A percentile compares a stretch with the other conserved stretches of the same genome.
These are phyloP conservation scores for Passer domesticus DNA, from an alignment of 2,113 vertebrate genomes.

Conservation along the genomic window DNA sequence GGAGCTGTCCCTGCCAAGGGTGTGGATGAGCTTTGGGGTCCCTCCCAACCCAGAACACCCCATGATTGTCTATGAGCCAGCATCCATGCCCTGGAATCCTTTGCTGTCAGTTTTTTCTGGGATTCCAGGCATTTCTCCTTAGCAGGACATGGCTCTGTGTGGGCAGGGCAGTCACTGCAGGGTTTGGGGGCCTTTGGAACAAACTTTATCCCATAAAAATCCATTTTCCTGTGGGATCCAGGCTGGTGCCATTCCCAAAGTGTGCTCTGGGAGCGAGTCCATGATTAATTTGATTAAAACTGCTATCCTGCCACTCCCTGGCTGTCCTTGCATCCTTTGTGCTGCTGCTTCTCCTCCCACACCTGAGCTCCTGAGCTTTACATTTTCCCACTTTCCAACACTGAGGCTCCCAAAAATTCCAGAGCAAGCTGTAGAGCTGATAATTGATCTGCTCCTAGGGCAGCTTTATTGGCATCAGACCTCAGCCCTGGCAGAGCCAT, in stretches of 20 bases:
- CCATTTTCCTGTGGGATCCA: background rate
- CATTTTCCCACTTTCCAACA: background rate
- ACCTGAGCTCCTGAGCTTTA: accelerated
- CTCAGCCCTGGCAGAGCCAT: accelerated
- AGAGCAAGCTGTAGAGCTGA: background rate
- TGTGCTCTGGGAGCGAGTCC: background rate
- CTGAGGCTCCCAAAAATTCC: background rate
- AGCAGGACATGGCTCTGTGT: accelerated
- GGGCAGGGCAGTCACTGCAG: background rate
- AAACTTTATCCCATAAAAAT: background rate
- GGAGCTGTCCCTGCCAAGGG: accelerated
- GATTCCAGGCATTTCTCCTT: background rate
- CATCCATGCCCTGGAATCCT: accelerated
- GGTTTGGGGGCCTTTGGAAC: background rate
- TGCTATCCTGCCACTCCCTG: background rate
- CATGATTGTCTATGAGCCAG: accelerated
- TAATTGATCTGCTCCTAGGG: background rate
- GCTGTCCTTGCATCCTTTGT: background rate
- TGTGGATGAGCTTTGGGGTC: background rate
- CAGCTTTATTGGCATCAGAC: background rate
- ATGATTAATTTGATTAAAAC: background rate
- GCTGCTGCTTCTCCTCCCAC: background rate
- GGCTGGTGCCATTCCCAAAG: background rate
- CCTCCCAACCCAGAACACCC: background rate
- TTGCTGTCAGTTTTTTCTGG: background rate